These are phyloP conservation scores for Megalonaias nervosa DNA, from an alignment of 1,140 invertebrate species.

Conservation along the genomic window DNA sequence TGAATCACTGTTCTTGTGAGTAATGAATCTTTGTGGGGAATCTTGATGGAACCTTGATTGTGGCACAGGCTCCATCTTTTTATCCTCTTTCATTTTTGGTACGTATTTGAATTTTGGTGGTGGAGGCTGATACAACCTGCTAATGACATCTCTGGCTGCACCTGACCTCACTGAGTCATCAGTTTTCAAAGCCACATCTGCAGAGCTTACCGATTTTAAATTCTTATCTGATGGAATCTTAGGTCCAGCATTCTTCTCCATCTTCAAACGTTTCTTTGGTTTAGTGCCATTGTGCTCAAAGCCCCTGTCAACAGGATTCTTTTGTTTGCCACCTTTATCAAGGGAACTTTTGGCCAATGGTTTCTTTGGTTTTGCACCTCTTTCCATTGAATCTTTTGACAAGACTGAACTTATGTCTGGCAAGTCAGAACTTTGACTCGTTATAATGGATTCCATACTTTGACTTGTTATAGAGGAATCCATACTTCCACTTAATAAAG, in stretches of 20 bases:
- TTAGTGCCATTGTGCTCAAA: too few species aligned
- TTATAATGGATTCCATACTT: slow-evolving; percentile 12
- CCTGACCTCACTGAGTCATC: slow-evolving; percentile 39
- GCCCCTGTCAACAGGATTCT: too few species aligned
- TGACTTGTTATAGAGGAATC: slow-evolving; percentile 8
- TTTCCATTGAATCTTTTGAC: too few species aligned
- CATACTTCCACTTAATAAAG: slow-evolving; percentile 22
- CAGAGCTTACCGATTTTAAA: too few species aligned
- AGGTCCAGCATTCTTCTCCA: slow-evolving; percentile 1
- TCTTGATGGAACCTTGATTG: slow-evolving; percentile 4
- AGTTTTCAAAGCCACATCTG: slow-evolving; percentile 1
- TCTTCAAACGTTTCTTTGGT: too few species aligned
- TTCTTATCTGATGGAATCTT: neutral
- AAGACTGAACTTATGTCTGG: too few species aligned
- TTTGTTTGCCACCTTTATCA: too few species aligned
- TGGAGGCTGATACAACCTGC: slow-evolving; percentile 52
- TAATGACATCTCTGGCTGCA: slow-evolving; percentile 52
- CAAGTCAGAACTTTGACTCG: too few species aligned
- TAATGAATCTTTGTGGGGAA: neutral
- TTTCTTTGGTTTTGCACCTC: too few species aligned
- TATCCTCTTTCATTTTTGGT: slow-evolving; percentile 40
- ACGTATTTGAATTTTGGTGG: slow-evolving; percentile 51
- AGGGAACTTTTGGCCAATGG: too few species aligned
- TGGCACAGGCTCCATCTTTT: slow-evolving; percentile 16
- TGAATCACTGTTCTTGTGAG: neutral